Evolutionary conservation across 53 echinoderm and acorn worm genomes (phyloP).

Genomic region (Mesocentrotus franciscanus): DNA sequence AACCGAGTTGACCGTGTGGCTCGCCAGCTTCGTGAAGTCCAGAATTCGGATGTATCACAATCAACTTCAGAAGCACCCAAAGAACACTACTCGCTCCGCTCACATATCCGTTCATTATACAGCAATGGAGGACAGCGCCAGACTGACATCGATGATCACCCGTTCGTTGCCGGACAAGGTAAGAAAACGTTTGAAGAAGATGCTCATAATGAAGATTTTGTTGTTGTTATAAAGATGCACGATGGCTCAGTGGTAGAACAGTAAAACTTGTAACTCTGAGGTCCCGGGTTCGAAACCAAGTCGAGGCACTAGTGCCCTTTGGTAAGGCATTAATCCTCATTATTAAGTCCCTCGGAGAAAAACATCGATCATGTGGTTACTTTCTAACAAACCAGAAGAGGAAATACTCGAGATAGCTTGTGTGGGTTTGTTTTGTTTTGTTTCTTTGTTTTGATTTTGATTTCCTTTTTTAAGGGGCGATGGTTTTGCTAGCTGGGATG

Average conservation of each 20-base stretch:
- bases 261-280: neutral
- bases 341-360: too few relatives aligned
- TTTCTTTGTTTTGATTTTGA: too few relatives aligned
- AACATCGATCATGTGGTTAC: too few relatives aligned
- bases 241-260: neutral
- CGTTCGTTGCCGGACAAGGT: constrained; percentile 37
- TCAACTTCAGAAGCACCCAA: constrained; percentile 21
- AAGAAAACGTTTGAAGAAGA: neutral
- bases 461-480: too few relatives aligned
- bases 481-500: too few relatives aligned
- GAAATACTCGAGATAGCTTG: too few relatives aligned
- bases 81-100: constrained; percentile 68
- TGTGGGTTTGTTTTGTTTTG: too few relatives aligned
- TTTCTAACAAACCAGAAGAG: too few relatives aligned
- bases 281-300: too few relatives aligned
- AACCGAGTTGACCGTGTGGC: constrained; percentile 98
- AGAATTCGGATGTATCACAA: constrained; percentile 72
- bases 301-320: too few relatives aligned
- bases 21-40: constrained; percentile 90
- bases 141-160: neutral
- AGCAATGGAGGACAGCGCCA: constrained; percentile 15
- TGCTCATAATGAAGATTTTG: neutral
- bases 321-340: too few relatives aligned
- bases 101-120: constrained; percentile 65
- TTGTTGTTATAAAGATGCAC: neutral